Base-by-base conservation (phyloP, 2,888 invertebrate species). In the Hemaris fuciformis region DNA sequence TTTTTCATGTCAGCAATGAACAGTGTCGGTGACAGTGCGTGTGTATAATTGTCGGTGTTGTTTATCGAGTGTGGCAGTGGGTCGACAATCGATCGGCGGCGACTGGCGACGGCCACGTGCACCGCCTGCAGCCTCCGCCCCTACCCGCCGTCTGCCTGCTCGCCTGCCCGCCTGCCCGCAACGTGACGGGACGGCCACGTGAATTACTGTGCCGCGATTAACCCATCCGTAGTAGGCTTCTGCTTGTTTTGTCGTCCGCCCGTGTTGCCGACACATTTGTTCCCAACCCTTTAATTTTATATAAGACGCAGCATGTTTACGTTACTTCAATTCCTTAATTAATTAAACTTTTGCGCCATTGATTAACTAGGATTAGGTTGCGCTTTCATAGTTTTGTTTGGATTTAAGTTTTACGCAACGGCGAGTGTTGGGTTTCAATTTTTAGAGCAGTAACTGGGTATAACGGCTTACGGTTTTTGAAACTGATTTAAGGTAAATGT, bases 101-200 rank as follows among this genome's bases (percentile, higher is more conserved):
- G 60, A 62, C 68, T 20, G 63, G 64, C 48, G 25, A n/a, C 31
- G 63, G 75, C 69, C 82, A 82, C 83, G 83, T 81, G 83, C 80
- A 80, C 64, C 66, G 64, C 68, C 66, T 76, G 75, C 77, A 72
- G 60, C 64, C 67, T 61, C 66, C 60, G 64, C 67, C 65, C 60
- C 66, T 67, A 58, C 66, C 58, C 62, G 13, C 48, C 64, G 62
- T 59, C 57, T 62, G 59, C 62, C 66, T 64, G 64, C 13, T 22
- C 61, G 22, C 5, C 69, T 57, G 41, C 56, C 57, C 63, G 56
- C 63, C 71, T 38, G 41, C 57, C 62, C 71, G 62, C 74, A 73
- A 75, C 80, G 76, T 78, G 77, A 78, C 78, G 41, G 31, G 31
- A 63, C 43, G 59, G 67, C 72, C 75, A 76, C 79, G 79, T 77